Conservation (phyloP, 2,113 vertebrate genomes). For the Vombatus ursinus region DNA sequence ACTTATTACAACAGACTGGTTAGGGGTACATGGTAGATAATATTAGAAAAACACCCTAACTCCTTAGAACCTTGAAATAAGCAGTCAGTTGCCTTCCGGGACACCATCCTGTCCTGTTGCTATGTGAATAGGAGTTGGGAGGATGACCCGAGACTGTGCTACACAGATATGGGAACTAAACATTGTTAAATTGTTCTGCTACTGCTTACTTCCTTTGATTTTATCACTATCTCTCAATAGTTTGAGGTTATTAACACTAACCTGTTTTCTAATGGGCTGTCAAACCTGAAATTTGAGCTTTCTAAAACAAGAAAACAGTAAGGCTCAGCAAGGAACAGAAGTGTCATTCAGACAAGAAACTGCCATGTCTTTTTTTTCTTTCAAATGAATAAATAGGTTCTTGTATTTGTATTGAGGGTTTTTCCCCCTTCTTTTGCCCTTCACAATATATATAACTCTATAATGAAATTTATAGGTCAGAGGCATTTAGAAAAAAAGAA, state of each 20-base stretch:
- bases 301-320: background rate
- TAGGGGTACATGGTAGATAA: background rate
- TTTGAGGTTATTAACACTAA: background rate
- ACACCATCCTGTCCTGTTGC: background rate
- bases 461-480: background rate
- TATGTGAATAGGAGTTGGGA: background rate
- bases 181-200: background rate
- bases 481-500: background rate
- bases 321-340: background rate
- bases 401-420: background rate
- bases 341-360: background rate
- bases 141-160: background rate
- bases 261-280: background rate
- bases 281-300: background rate
- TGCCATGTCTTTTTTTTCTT: background rate
- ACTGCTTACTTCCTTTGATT: background rate
- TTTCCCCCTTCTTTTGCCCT: background rate
- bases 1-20: background rate
- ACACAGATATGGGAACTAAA: background rate
- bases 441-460: background rate
- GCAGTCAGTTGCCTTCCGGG: background rate
- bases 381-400: background rate
- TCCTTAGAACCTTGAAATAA: background rate
- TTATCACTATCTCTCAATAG: background rate
- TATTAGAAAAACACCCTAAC: background rate